Evolutionary conservation across 1,140 invertebrate genomes (phyloP).

Genomic region (Drosophila funebris): DNA sequence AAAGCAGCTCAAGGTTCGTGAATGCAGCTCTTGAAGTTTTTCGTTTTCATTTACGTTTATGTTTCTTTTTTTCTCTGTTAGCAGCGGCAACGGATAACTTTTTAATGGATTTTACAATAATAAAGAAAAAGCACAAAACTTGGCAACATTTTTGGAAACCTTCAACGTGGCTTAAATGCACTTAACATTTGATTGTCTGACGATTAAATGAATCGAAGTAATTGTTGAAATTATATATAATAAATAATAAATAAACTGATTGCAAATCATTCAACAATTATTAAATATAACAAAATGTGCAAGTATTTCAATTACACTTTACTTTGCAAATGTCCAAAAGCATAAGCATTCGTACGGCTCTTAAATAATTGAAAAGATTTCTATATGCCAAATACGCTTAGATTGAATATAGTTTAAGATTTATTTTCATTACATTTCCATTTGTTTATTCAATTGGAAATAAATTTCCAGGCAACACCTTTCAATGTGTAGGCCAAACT

Average conservation of each 20-base stretch:
- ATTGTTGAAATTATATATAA: no score
- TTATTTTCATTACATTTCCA: neutral
- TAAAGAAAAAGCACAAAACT: slow-evolving; percentile 28
- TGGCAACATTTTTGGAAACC: slow-evolving; percentile 1
- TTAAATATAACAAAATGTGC: neutral
- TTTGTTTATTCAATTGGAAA: neutral
- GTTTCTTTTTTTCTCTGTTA: slow-evolving; percentile 4
- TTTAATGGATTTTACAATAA: slow-evolving; percentile 65
- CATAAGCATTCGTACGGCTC: neutral
- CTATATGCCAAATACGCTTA: neutral
- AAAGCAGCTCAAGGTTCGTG: slow-evolving; percentile 71
- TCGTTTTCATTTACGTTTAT: slow-evolving; percentile 24
- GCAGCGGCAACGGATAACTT: slow-evolving; percentile 53
- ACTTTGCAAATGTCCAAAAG: neutral
- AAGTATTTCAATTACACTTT: neutral
- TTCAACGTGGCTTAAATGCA: slow-evolving; percentile 28
- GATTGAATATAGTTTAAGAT: neutral
- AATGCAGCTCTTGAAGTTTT: slow-evolving; percentile 66
- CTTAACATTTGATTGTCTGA: slow-evolving; percentile 1
- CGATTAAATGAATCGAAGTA: neutral
- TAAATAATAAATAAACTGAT: no score
- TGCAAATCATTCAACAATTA: neutral
- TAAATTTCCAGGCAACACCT: neutral
- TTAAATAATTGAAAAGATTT: neutral
- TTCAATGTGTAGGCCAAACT: neutral